A percentile compares a stretch with the other conserved stretches of the same genome.
phyloP scores from a whole-genome alignment of 2,888 invertebrate species.

The Anagyrus pseudococci region DNA sequence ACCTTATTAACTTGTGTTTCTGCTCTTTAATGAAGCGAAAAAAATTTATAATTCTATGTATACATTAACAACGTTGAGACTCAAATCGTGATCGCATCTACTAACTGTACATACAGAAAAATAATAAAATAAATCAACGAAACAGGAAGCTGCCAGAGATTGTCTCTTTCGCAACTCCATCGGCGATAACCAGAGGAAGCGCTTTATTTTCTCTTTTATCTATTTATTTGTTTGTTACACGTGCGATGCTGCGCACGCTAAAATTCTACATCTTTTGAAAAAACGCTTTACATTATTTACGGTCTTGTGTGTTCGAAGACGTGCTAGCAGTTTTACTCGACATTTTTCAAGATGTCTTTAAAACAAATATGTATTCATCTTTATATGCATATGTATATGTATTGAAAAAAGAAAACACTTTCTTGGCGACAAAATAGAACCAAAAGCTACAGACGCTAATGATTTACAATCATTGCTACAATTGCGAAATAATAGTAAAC shows the following conservation, averaged over 20 bases:
- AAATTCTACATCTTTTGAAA: conserved; percentile 2
- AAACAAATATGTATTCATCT: conserved; percentile 21
- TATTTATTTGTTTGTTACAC: conserved; percentile 11
- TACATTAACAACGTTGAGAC: conserved; percentile 38
- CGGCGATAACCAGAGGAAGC: conserved; percentile 36
- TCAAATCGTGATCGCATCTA: conserved; percentile 38
- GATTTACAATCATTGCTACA: conserved; percentile 30
- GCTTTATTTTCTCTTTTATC: conserved; percentile 28
- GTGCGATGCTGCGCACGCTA: conserved; percentile 18
- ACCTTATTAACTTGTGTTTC: conserved; percentile 48
- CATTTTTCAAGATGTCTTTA: conserved; percentile 17
- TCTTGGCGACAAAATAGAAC: conserved; percentile 18
- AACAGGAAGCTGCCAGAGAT: conserved; percentile 37
- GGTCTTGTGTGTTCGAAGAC: conserved; percentile 2
- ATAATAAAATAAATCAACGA: conserved; percentile 35
- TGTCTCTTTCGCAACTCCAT: conserved; percentile 36
- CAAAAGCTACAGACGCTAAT: conserved; percentile 31
- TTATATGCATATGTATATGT: conserved; percentile 4
- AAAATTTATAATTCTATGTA: conserved; percentile 34
- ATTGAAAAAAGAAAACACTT: conserved; percentile 34
- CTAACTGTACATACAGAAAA: conserved; percentile 27
- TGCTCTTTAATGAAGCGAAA: conserved; percentile 40
- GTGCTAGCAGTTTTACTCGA: conserved; percentile 6
- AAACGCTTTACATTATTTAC: conserved; percentile 8
- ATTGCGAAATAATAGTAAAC: conserved; percentile 40